Percentiles rank a stretch among this genome's conserved stretches.
Conservation (phyloP, 2,888 invertebrate genomes). For the Dryococelus australis region DNA sequence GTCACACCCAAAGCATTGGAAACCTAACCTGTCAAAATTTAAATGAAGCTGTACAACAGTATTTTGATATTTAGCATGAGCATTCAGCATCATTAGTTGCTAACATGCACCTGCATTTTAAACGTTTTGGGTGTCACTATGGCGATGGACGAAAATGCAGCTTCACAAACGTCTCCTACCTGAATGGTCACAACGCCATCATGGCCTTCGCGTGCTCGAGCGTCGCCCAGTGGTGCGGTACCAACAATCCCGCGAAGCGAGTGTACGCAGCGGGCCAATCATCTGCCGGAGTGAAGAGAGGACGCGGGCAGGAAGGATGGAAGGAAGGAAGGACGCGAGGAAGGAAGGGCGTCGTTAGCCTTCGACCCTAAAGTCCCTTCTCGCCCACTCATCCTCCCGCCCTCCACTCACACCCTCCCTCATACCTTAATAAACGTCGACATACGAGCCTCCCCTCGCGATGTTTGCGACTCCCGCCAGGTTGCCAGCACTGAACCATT, state of each 20-base stretch:
- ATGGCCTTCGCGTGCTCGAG: too few species aligned
- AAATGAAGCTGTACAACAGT: too few species aligned
- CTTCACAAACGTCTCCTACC: too few species aligned
- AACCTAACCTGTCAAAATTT: too few species aligned
- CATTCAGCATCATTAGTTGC: too few species aligned
- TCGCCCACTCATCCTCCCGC: background rate
- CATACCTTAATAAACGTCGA: constrained; percentile 7
- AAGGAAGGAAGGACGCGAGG: background rate
- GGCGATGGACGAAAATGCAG: too few species aligned
- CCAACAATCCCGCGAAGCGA: background rate
- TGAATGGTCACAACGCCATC: too few species aligned
- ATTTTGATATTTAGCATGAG: too few species aligned
- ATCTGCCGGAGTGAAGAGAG: background rate
- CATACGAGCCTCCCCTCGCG: background rate
- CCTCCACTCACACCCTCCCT: background rate
- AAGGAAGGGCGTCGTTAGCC: constrained; percentile 10
- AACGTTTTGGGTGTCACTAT: too few species aligned
- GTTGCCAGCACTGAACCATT: background rate
- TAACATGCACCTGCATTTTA: too few species aligned
- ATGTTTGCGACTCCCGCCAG: background rate
- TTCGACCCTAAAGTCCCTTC: background rate
- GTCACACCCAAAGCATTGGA: too few species aligned
- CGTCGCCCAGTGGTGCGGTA: too few species aligned
- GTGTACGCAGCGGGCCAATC: background rate
- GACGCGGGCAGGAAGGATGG: background rate